Evolutionary conservation across 2,113 vertebrate species (phyloP), one percentile per base, ranked within the genome.

Genomic region (Ancistrus triradiatus): DNA sequence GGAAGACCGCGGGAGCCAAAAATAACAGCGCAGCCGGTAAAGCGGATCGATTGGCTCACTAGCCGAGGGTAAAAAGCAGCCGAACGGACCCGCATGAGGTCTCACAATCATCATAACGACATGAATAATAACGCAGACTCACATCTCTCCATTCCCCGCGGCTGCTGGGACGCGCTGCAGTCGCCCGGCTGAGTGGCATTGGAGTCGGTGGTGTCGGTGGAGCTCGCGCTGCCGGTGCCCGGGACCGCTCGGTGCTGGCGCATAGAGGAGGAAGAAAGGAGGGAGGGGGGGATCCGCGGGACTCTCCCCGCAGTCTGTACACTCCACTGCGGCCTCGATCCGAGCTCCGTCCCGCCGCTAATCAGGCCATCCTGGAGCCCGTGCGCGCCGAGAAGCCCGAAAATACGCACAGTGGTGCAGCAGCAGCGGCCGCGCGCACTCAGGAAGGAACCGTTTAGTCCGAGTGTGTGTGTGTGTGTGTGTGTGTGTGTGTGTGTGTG

Each of bases 161-260:
- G 81, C 72, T 88, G 87, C 56, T 59, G 56, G 83, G 86, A 86
- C 78, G 79, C 85, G 78, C 82, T 85, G 82, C 86, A 88, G 84
- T 91, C 91, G 84, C 85, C 89, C 81, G 83, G 88, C 84, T 86
- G 90, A 86, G 85, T 90, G 88, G 88, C 88, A 89, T 89, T 86
- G 87, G 89, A 88, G 78, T 72, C 77, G 71, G 79, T 75, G 82
- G 84, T 87, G 84, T 83, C 75, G 83, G 84, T 74, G 81, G 88
- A 87, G 76, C 69, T 78, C 68, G 79, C 74, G 82, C 85, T 88
- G 84, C 84, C 75, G 82, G 79, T 85, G 84, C 79, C 83, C 79
- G 80, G 81, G 74, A 79, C 85, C 81, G 86, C 86, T 59, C 56
- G 56, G 56, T 59, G 56, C 38, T 59, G 56, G 38, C 56, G 56